A percentile compares a stretch with the other conserved stretches of the same genome.
Evolutionary conservation across 2,113 vertebrate genomes (phyloP).

Genomic region (Phyllopteryx taeniolatus): DNA sequence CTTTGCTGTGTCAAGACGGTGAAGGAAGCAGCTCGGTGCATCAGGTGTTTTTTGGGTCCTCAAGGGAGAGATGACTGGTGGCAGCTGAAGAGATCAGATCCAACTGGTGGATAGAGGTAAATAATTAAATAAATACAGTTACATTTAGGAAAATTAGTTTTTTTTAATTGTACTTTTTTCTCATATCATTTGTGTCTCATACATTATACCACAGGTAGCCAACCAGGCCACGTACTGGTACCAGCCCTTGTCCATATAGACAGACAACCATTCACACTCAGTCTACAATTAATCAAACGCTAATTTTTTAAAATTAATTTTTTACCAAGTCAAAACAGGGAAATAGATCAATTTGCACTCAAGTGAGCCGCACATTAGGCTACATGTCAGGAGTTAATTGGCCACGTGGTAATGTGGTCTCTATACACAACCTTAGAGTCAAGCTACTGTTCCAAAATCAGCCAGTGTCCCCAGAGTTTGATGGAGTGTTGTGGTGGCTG

Average conservation of each 20-base stretch:
- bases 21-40: slow-evolving; percentile 25
- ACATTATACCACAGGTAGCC: not conserved
- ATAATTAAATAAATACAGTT: not conserved
- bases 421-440: slow-evolving; percentile 17
- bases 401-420: slow-evolving; percentile 45
- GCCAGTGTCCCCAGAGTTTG: slow-evolving; percentile 42
- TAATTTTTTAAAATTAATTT: too few species aligned
- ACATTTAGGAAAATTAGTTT: not conserved
- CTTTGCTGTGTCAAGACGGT: slow-evolving; percentile 24
- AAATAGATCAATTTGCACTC: not conserved
- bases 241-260: too few species aligned
- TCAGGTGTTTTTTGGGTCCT: slow-evolving; percentile 55
- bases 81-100: slow-evolving; percentile 30
- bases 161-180: not conserved
- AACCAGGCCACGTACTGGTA: not conserved
- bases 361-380: not conserved
- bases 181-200: not conserved
- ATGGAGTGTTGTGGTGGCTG: slow-evolving; percentile 39
- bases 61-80: slow-evolving; percentile 44
- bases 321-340: too few species aligned
- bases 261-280: too few species aligned
- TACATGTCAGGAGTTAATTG: slow-evolving; percentile 55
- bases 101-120: not conserved
- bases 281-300: too few species aligned
- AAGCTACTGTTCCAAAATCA: slow-evolving; percentile 44